phyloP scores from a whole-genome alignment of 2,797 vertebrate species.

The Gallinago solitaria region DNA sequence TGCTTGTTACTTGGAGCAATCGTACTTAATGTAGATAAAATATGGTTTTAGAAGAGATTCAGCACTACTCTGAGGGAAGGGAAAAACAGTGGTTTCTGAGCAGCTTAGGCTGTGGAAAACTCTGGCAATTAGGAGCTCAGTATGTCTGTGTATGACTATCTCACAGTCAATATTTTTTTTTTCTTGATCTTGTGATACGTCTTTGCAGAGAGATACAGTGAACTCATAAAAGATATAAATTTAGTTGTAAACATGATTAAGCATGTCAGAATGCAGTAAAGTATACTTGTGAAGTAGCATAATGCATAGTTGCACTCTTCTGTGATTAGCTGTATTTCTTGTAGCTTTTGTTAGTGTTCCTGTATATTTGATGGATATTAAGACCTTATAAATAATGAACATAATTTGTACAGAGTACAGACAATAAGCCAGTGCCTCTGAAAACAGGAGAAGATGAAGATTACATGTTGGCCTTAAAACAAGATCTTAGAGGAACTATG shows the following conservation, averaged over 20 bases:
- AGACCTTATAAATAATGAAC: background rate
- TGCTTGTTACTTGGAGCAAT: background rate
- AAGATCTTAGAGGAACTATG: slow-evolving; percentile 88
- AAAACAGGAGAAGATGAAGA: slow-evolving; percentile 87
- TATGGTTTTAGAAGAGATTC: background rate
- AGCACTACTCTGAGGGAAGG: background rate
- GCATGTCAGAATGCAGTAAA: background rate
- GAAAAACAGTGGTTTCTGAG: background rate
- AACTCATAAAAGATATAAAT: background rate
- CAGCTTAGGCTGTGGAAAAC: background rate
- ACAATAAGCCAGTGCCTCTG: slow-evolving; percentile 87
- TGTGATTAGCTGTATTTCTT: background rate
- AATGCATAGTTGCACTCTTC: background rate
- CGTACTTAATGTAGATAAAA: background rate
- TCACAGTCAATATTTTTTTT: background rate
- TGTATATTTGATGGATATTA: background rate
- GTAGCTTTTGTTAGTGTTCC: background rate
- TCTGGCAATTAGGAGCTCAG: background rate
- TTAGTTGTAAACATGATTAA: background rate
- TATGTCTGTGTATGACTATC: background rate
- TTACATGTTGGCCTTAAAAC: slow-evolving; percentile 92
- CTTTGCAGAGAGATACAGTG: background rate
- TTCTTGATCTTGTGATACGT: background rate
- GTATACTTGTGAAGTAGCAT: background rate
- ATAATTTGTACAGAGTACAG: slow-evolving; percentile 77